Evolutionary conservation across 2,797 vertebrate genomes (phyloP).

Genomic region (Lophotriccus pileatus): DNA sequence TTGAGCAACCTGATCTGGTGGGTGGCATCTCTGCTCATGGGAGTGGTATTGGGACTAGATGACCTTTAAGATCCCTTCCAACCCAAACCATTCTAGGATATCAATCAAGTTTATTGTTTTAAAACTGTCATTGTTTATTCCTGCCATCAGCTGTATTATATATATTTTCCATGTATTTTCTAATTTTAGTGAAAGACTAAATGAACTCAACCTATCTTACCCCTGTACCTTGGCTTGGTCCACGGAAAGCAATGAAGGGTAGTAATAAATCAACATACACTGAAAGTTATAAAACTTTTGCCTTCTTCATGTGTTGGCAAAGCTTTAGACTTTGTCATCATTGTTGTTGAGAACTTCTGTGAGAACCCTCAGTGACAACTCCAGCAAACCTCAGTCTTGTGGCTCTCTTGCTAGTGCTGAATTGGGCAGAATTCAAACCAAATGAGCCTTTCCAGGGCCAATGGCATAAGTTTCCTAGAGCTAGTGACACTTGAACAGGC

Average conservation of each 20-base stretch:
- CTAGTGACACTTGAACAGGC: not conserved
- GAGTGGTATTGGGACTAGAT: not conserved
- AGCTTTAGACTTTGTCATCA: not conserved
- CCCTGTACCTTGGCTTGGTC: not conserved
- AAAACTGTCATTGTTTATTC: not conserved
- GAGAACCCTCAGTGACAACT: not conserved
- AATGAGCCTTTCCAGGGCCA: not conserved
- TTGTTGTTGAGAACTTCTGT: not conserved
- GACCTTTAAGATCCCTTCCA: not conserved
- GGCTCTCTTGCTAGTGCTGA: not conserved
- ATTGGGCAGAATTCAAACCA: not conserved
- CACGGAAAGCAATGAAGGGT: rapidly evolving
- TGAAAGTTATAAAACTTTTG: not conserved
- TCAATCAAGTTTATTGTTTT: not conserved
- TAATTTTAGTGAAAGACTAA: not conserved
- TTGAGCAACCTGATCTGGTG: not conserved
- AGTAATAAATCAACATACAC: not conserved
- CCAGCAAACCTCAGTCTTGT: not conserved
- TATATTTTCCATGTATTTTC: not conserved
- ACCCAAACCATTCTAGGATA: not conserved
- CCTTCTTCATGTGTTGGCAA: not conserved
- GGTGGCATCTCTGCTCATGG: not conserved
- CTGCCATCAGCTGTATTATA: not conserved
- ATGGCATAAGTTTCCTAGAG: not conserved
- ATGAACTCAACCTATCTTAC: not conserved